Base-by-base conservation (phyloP, 35 echinoderm and acorn worm species). In the Lytechinus variegatus region DNA sequence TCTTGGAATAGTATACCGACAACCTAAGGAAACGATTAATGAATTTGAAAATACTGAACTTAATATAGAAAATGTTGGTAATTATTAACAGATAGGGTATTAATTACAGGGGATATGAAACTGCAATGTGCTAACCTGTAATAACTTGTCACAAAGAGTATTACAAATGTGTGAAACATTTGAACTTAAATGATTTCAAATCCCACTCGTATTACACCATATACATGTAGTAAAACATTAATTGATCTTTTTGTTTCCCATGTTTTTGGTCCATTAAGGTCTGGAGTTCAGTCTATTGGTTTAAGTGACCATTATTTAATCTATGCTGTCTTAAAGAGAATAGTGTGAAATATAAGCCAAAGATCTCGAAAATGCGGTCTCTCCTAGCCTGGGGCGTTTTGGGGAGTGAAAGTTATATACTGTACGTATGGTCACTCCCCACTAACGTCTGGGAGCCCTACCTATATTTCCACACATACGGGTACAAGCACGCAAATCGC, bases 41-140 rank as follows among this genome's bases (percentile, higher is more conserved):
- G 28, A 52, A 13, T 90, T 90, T 90, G 88, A 90, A 52, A 28
- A 28, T 13, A 90, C 52, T 9, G 88, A 52, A 9, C 0, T 13
- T 13, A 90, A 90, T 90, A 14, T 90, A 8, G 88, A 90, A 90
- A 90, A 90, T 90, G 88, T 90, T 52, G 52, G 52, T 89, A 89
- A 27, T 51, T n/a, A n/a, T 27, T 51, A 51, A 51, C 87, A 51
- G 87, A 89, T 29, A 89, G 51, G 24, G 52, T 89, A 29, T 52
- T 90, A 10, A 90, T 52, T 90, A 28, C 88, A 13, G 27, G 29
- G 52, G 88, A 90, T 90, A 90, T 90, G 88, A 90, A 90, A 89
- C 51, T 89, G 87, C 51, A 53, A 90, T 21, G 52, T 90, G 88
- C 52, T 90, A 90, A 90, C 88, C 52, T 28, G 14, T 10, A 33